phyloP scores from a whole-genome alignment of 2,797 vertebrate genomes.

The Phataginus tetradactyla region DNA sequence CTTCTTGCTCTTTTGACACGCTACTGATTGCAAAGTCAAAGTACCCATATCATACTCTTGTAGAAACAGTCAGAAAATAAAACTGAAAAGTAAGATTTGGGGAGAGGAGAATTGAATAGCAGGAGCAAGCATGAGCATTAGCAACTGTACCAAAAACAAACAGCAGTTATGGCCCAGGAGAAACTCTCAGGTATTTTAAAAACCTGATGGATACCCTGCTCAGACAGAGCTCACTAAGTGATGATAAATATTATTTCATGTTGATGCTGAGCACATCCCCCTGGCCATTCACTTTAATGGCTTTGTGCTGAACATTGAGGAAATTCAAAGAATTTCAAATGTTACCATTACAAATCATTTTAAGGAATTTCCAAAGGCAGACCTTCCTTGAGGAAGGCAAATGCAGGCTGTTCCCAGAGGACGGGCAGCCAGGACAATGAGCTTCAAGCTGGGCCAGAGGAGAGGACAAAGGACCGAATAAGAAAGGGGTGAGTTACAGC shows the following conservation, averaged over 20 bases:
- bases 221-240: not conserved
- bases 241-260: not conserved
- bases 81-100: not conserved
- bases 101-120: not conserved
- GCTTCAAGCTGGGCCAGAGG: not conserved
- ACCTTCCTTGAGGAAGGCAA: not conserved
- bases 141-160: not conserved
- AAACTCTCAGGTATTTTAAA: not conserved
- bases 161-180: not conserved
- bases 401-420: not conserved
- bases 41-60: not conserved
- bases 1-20: not conserved
- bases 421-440: not conserved
- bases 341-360: not conserved
- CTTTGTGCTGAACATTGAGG: not conserved
- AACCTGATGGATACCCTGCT: not conserved
- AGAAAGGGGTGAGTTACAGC: not conserved
- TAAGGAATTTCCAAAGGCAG: not conserved
- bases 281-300: not conserved
- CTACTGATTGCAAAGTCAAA: not conserved
- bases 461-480: not conserved
- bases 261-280: not conserved
- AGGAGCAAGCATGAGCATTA: not conserved
- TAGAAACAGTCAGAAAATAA: not conserved
- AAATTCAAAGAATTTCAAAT: not conserved